Percentiles rank a stretch among this genome's conserved stretches.
phyloP scores from a whole-genome alignment of 2,888 invertebrate species.

The Chirona hameri region DNA sequence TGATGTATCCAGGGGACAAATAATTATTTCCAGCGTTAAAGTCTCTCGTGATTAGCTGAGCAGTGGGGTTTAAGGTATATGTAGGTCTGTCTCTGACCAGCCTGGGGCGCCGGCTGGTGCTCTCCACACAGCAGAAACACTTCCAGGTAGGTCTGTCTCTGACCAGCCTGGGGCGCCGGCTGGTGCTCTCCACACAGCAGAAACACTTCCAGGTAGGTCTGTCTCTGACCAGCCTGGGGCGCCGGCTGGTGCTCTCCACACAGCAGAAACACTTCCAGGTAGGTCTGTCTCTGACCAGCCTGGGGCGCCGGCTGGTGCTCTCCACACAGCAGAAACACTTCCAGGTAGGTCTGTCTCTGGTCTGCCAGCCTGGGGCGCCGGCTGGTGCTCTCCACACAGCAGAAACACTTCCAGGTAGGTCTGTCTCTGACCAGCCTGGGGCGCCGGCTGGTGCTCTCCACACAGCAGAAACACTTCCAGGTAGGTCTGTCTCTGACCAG shows the following conservation, averaged over 20 bases:
- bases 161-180: constrained; percentile 48
- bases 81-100: no score
- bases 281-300: constrained; percentile 48
- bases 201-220: constrained; percentile 52
- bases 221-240: constrained; percentile 49
- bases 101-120: constrained; percentile 48
- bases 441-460: constrained; percentile 48
- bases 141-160: no score
- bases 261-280: constrained; percentile 51
- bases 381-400: constrained; percentile 49
- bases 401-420: constrained; percentile 51
- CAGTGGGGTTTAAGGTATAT: no score
- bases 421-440: constrained; percentile 49
- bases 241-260: constrained; percentile 48
- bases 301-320: constrained; percentile 49
- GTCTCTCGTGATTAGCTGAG: no score
- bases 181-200: constrained; percentile 49
- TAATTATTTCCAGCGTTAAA: no score
- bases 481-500: no score
- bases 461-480: constrained; percentile 51
- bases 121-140: constrained; percentile 49
- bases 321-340: constrained; percentile 49
- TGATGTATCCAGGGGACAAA: no score
- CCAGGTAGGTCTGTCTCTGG: no score
- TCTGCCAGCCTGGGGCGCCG: constrained; percentile 49